Evolutionary conservation across 2,888 invertebrate species (phyloP).

Genomic region (Macaria notata): DNA sequence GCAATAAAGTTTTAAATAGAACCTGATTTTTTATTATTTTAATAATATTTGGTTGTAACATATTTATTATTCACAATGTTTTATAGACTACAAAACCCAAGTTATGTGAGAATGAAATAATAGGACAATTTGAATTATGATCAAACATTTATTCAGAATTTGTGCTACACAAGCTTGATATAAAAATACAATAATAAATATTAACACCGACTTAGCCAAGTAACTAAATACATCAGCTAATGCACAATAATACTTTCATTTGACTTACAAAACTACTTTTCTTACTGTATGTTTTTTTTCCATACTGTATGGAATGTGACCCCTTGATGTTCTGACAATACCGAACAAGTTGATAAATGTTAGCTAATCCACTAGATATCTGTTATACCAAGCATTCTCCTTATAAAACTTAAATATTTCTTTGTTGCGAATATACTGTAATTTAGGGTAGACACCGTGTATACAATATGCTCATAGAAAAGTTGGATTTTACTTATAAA

Average conservation of each 20-base stretch:
- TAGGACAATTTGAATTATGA: conserved; percentile 35
- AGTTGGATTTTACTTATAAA: too few relatives aligned
- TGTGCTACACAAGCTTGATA: conserved; percentile 81
- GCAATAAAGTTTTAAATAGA: conserved; percentile 25
- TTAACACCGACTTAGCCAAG: conserved; percentile 75
- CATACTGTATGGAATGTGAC: conserved; percentile 55
- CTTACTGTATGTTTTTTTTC: conserved; percentile 45
- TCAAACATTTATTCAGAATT: conserved; percentile 81
- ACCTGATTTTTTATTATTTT: background rate
- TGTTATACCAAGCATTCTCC: too few relatives aligned
- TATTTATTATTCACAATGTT: too few relatives aligned
- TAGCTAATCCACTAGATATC: too few relatives aligned
- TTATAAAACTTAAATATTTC: too few relatives aligned
- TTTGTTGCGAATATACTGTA: too few relatives aligned
- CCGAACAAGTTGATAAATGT: too few relatives aligned
- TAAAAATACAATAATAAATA: conserved; percentile 82
- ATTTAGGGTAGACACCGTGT: too few relatives aligned
- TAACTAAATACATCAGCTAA: conserved; percentile 63
- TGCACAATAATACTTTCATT: conserved; percentile 77
- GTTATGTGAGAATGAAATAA: too few relatives aligned
- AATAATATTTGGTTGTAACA: too few relatives aligned
- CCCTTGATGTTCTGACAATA: background rate
- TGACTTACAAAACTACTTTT: conserved; percentile 57
- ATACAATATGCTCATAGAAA: too few relatives aligned
- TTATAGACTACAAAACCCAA: too few relatives aligned